Evolutionary conservation across 2,797 vertebrate species (phyloP).

Genomic region (Mastacembelus armatus): DNA sequence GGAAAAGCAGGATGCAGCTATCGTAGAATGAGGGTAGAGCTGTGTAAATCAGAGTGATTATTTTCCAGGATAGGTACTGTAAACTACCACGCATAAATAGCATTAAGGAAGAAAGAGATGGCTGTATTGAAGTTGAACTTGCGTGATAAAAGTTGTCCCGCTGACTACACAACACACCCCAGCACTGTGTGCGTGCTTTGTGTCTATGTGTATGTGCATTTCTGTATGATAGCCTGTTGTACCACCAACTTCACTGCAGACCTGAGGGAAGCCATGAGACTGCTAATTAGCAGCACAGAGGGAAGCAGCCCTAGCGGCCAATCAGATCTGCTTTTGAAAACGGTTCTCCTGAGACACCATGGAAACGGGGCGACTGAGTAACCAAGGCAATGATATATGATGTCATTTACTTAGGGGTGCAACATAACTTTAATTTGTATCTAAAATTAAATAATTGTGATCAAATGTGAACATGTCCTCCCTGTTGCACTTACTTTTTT

Average conservation of each 20-base stretch:
- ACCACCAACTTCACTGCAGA: slow-evolving; percentile 61
- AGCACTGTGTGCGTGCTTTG: slow-evolving; percentile 24
- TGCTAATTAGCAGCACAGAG: slow-evolving; percentile 79
- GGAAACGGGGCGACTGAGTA: slow-evolving; percentile 61
- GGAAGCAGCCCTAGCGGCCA: slow-evolving; percentile 69
- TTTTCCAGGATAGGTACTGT: slow-evolving; percentile 18
- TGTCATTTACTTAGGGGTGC: slow-evolving; percentile 48
- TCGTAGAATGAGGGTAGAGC: neutral
- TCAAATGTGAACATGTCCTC: slow-evolving; percentile 20
- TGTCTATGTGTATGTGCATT: slow-evolving; percentile 10
- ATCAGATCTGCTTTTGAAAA: slow-evolving; percentile 74
- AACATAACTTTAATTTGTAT: slow-evolving; percentile 26
- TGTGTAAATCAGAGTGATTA: neutral
- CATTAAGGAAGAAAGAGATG: slow-evolving; percentile 12
- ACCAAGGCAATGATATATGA: slow-evolving; percentile 61
- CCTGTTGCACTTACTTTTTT: slow-evolving; percentile 16
- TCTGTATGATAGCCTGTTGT: slow-evolving; percentile 60
- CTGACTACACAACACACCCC: slow-evolving; percentile 13
- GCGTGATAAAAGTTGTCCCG: slow-evolving; percentile 31
- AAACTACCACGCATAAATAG: slow-evolving; percentile 2
- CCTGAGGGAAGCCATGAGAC: slow-evolving; percentile 68
- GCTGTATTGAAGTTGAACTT: slow-evolving; percentile 27
- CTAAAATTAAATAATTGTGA: slow-evolving; percentile 34
- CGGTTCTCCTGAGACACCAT: slow-evolving; percentile 64
- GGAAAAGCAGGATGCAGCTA: neutral